A percentile compares a stretch with the other conserved stretches of the same genome.
phyloP scores from a whole-genome alignment of 2,113 vertebrate genomes.

The Variabilichromis moorii region DNA sequence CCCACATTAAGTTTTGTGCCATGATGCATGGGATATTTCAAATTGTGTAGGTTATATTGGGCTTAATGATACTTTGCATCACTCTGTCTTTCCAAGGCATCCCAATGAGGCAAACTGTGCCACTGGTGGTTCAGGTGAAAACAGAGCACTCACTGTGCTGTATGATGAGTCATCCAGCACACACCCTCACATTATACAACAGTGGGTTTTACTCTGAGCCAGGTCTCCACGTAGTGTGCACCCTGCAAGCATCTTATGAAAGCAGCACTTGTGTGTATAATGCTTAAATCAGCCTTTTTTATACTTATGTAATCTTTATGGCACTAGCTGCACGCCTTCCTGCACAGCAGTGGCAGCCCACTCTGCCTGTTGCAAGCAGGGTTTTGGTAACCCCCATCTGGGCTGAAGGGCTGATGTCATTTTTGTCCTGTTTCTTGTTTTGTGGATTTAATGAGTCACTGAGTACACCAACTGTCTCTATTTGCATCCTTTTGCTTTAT shows the following conservation, averaged over 20 bases:
- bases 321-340: neutral
- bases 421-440: neutral
- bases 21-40: neutral
- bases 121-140: neutral
- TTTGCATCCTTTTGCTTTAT: neutral
- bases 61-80: neutral
- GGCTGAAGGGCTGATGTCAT: neutral
- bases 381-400: neutral
- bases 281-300: neutral
- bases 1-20: neutral
- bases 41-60: neutral
- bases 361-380: neutral
- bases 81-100: neutral
- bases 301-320: neutral
- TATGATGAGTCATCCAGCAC: conserved; percentile 20
- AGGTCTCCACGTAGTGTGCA: neutral
- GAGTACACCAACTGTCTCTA: neutral
- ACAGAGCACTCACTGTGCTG: conserved; percentile 35
- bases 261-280: conserved; percentile 16
- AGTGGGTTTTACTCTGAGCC: neutral
- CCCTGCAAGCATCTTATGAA: neutral
- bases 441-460: conserved; percentile 9
- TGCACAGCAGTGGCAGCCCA: neutral
- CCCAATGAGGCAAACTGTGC: neutral
- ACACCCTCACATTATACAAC: conserved; percentile 22